These are phyloP conservation scores for Oxyura jamaicensis DNA, from an alignment of 2,113 vertebrate species.

Conservation along the genomic window DNA sequence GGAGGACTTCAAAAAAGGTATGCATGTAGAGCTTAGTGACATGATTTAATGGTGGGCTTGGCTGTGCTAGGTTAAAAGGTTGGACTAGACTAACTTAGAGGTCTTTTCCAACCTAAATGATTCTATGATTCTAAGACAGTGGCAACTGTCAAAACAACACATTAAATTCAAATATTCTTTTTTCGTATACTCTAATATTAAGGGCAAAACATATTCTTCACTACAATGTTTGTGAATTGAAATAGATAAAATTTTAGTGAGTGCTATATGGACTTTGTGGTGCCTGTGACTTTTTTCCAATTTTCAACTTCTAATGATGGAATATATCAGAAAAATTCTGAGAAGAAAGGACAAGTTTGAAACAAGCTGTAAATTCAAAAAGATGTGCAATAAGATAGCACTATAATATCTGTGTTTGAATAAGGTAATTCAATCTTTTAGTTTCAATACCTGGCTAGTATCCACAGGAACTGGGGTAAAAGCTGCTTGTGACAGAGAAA, in stretches of 20 bases:
- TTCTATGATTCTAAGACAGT: background rate
- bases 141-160: background rate
- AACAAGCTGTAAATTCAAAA: background rate
- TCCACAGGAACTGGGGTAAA: conserved; percentile 94
- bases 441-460: conserved; percentile 86
- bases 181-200: background rate
- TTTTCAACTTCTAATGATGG: background rate
- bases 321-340: background rate
- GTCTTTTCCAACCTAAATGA: too few relatives aligned
- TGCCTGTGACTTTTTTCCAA: background rate
- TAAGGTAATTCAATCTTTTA: background rate
- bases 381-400: background rate
- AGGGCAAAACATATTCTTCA: background rate
- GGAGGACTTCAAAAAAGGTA: too few relatives aligned
- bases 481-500: conserved; percentile 90
- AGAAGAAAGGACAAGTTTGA: background rate
- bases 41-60: too few relatives aligned
- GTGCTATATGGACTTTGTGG: background rate
- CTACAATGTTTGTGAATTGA: background rate
- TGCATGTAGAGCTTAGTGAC: too few relatives aligned
- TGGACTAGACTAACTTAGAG: too few relatives aligned
- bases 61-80: too few relatives aligned
- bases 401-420: background rate
- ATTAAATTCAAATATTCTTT: background rate
- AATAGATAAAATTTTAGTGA: background rate